A percentile compares a stretch with the other conserved stretches of the same genome.
phyloP scores from a whole-genome alignment of 2,797 vertebrate species.

The Scolopax rusticola region DNA sequence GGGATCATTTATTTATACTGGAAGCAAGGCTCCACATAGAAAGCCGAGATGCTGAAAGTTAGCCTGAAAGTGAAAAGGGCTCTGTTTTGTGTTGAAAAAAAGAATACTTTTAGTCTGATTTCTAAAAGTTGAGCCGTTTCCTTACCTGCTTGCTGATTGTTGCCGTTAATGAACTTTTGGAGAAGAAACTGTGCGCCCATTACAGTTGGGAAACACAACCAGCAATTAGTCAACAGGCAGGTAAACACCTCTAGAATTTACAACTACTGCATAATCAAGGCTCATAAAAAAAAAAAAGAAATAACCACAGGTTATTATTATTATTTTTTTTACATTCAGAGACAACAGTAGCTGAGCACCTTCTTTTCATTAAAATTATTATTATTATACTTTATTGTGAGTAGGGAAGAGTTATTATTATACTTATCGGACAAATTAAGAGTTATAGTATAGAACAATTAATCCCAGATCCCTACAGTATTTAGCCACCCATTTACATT shows the following conservation, averaged over 20 bases:
- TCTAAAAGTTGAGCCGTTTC: neutral
- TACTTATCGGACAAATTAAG: neutral
- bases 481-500: neutral
- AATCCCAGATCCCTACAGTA: neutral
- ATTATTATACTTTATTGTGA: neutral
- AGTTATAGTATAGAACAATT: neutral
- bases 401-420: neutral
- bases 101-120: neutral
- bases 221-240: neutral
- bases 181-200: neutral
- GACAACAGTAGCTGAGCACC: neutral
- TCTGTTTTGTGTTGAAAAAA: neutral
- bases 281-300: neutral
- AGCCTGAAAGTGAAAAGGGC: conserved; percentile 12
- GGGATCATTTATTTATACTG: conserved; percentile 68
- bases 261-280: neutral
- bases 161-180: neutral
- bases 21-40: conserved; percentile 48
- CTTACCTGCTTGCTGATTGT: neutral
- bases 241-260: neutral
- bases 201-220: neutral
- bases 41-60: conserved; percentile 49
- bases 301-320: neutral
- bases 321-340: neutral
- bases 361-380: neutral